These are phyloP conservation scores for Drosophila subpulchrella DNA, from an alignment of 1,140 invertebrate species.

Conservation along the genomic window DNA sequence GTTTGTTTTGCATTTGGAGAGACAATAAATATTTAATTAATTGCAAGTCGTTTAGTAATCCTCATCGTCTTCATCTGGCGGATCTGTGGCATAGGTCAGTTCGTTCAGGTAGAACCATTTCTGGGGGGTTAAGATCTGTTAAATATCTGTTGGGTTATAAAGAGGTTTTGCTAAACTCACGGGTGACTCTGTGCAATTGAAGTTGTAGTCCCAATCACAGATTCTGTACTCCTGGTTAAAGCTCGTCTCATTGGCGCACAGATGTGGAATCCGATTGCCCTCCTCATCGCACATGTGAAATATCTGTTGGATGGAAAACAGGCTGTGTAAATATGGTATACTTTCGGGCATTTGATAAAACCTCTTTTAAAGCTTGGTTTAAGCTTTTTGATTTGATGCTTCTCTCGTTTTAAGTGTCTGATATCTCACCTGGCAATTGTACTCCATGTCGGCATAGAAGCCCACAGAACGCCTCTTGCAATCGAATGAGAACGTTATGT, in stretches of 20 bases:
- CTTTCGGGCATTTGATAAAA: constrained; percentile 38
- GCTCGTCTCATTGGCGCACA: constrained; percentile 87
- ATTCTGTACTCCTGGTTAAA: constrained; percentile 88
- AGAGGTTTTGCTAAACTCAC: constrained; percentile 25
- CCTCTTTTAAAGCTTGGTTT: constrained; percentile 1
- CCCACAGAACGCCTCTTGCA: constrained; percentile 86
- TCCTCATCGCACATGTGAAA: constrained; percentile 89
- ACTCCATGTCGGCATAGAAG: constrained; percentile 88
- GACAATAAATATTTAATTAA: constrained; percentile 74
- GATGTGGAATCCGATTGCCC: constrained; percentile 87
- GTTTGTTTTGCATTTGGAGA: constrained; percentile 53
- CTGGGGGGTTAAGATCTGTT: constrained; percentile 16
- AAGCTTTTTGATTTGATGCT: neutral
- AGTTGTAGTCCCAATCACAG: constrained; percentile 88
- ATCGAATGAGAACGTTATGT: constrained; percentile 87
- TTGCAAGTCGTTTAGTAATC: constrained; percentile 68
- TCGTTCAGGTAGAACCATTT: constrained; percentile 87
- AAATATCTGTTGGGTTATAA: neutral
- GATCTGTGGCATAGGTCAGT: constrained; percentile 87
- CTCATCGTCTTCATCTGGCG: constrained; percentile 85
- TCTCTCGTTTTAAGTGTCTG: neutral
- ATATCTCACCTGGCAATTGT: constrained; percentile 86
- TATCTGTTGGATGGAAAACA: constrained; percentile 70
- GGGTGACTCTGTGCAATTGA: constrained; percentile 86
- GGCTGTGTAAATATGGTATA: constrained; percentile 25